Evolutionary conservation across 2,888 invertebrate genomes (phyloP).

Genomic region (Leucoma salicis): DNA sequence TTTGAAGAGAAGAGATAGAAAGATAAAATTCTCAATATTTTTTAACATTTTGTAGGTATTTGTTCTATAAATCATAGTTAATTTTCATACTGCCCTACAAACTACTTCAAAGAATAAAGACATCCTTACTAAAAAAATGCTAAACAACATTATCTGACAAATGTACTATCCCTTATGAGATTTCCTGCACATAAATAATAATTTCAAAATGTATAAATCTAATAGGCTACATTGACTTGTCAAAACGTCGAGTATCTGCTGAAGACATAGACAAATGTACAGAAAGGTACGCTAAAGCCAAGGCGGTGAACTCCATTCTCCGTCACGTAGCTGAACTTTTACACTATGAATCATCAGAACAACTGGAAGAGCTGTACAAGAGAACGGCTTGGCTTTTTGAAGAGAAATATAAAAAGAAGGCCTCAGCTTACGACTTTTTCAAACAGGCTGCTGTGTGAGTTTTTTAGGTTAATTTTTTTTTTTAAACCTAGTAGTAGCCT

Average conservation of each 20-base stretch:
- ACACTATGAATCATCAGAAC: conserved; percentile 94
- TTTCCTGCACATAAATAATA: background rate
- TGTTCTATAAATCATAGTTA: too few relatives aligned
- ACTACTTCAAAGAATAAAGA: too few relatives aligned
- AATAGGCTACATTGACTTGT: conserved; percentile 98
- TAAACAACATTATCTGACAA: too few relatives aligned
- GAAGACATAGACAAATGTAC: conserved; percentile 99
- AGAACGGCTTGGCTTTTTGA: conserved; percentile 99
- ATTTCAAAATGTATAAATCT: background rate
- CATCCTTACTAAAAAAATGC: too few relatives aligned
- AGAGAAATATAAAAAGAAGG: conserved; percentile 97
- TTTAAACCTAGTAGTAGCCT: too few relatives aligned
- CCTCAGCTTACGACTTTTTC: conserved; percentile 98
- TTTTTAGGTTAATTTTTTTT: background rate
- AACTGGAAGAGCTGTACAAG: conserved; percentile 96
- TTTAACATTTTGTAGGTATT: too few relatives aligned
- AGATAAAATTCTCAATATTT: too few relatives aligned
- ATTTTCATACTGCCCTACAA: too few relatives aligned
- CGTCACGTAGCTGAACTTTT: conserved; percentile 98
- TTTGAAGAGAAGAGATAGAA: too few relatives aligned
- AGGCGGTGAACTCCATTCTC: conserved; percentile 98
- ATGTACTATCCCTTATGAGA: too few relatives aligned
- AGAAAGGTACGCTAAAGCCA: conserved; percentile 98
- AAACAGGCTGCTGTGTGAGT: conserved; percentile 98
- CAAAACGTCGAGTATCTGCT: conserved; percentile 98